Evolutionary conservation across 1,140 invertebrate genomes (phyloP), one percentile per base, ranked within the genome.

Genomic region (Potamilus streckersoni): DNA sequence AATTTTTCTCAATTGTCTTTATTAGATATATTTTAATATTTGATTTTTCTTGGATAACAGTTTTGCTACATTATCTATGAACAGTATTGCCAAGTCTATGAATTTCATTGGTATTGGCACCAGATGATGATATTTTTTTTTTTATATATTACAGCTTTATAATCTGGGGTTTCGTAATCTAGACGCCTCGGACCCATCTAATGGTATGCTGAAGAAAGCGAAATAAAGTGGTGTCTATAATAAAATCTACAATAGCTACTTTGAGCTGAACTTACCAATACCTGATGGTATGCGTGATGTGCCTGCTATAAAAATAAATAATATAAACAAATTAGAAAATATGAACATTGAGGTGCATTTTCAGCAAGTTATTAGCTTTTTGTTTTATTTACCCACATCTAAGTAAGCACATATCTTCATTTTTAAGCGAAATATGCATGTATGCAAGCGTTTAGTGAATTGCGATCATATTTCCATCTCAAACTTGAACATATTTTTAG

Each of bases 181-280:
- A 57, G 82, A 86, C 67, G 85, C 85, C 14, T 66, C 86, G 20
- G 85, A 89, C 27, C 86, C 85, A 4, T 84, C 85, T 8, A 19
- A 82, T 20, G 82, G 84, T 49, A 88, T 89, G 88, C 71, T 89
- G 49, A 65, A 82, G 23, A 70, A 83, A 27, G 80, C 88, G 3
- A 78, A 72, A n/a, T 73, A 79, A n/a, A 79, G 82, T 68, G 74
- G 75, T 13, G 64, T 87, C 23, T 89, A 89, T 74, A 62, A 68
- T 20, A 78, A 83, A 13, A 80, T 71, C 17, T 82, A 74, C 67
- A 62, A 77, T 15, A 78, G 82, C 2, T 69, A 80, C 20, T 80
- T 88, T 67, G 83, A 84, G 19, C 73, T 72, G 23, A 61, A 78
- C n/a, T 23, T 68, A n/a, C 69, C 74, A 12, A 23, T 74, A 23